Percentiles rank a stretch among this genome's conserved stretches.
Conservation (phyloP, 1,140 invertebrate species). For the Nasonia giraulti region DNA sequence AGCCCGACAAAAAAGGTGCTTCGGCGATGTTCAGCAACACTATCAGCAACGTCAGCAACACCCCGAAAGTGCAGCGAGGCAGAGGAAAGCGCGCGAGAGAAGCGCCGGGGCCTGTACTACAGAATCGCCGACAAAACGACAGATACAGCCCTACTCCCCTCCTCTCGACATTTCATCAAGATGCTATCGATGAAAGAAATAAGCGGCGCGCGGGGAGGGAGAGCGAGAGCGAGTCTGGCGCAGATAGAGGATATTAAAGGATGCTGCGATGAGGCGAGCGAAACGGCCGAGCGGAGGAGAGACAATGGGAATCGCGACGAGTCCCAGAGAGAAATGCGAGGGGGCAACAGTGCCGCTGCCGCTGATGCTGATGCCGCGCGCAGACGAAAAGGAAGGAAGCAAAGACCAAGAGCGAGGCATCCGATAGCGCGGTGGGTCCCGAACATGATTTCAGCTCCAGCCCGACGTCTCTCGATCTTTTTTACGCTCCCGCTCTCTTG, state of each 20-base stretch:
- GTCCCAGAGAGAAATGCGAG: not conserved
- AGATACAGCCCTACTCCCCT: slow-evolving; percentile 63
- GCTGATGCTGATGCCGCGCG: not conserved
- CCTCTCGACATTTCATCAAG: slow-evolving; percentile 70
- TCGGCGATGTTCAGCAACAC: slow-evolving; percentile 37
- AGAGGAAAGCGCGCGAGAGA: slow-evolving; percentile 34
- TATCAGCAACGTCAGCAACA: slow-evolving; percentile 43
- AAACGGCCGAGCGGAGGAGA: slow-evolving; percentile 37
- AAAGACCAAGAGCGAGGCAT: slow-evolving; percentile 55
- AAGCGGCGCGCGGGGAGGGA: slow-evolving; percentile 45
- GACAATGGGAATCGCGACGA: slow-evolving; percentile 10
- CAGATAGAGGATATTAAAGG: slow-evolving; percentile 69
- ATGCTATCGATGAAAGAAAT: slow-evolving; percentile 64
- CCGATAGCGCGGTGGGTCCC: slow-evolving; percentile 66
- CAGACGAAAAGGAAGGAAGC: slow-evolving; percentile 8
- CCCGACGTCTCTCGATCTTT: slow-evolving; percentile 28
- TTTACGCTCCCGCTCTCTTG: not conserved
- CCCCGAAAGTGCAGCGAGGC: not conserved
- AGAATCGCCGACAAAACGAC: slow-evolving; percentile 65
- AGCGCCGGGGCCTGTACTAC: slow-evolving; percentile 32
- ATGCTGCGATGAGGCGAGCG: slow-evolving; percentile 60
- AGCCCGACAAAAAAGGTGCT: slow-evolving; percentile 18
- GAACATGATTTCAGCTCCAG: slow-evolving; percentile 51
- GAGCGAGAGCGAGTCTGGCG: slow-evolving; percentile 38
- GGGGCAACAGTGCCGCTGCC: no score